Conservation (phyloP, 2,888 invertebrate species). For the Eupeodes latifasciatus region DNA sequence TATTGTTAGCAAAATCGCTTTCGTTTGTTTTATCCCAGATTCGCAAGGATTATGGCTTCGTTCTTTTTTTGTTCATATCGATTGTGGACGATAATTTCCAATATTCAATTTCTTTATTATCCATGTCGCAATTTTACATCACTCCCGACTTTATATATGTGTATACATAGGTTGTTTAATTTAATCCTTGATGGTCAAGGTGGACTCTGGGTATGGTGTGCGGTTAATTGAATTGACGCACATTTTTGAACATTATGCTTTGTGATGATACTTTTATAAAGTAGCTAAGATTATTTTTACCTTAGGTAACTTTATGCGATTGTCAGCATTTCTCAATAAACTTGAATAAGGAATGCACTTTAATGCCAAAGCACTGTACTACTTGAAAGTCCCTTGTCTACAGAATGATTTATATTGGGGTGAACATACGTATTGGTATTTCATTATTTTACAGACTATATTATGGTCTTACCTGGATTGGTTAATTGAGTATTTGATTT, state of each 20-base stretch:
- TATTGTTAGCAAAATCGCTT: not conserved
- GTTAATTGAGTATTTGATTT: not conserved
- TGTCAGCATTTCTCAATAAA: constrained; percentile 38
- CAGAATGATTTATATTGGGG: not conserved
- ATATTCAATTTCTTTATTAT: constrained; percentile 49
- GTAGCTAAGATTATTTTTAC: not conserved
- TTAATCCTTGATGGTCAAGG: constrained; percentile 19
- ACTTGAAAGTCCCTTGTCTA: not conserved
- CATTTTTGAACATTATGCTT: not conserved
- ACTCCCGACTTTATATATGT: not conserved
- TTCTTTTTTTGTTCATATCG: constrained; percentile 21
- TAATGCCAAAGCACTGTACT: not conserved
- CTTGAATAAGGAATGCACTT: constrained; percentile 23
- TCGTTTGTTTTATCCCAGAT: constrained; percentile 8
- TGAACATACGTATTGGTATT: not conserved
- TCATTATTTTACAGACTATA: not conserved
- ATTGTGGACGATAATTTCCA: constrained; percentile 67
- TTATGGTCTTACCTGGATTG: constrained; percentile 23
- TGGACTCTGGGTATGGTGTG: not conserved
- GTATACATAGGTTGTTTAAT: not conserved
- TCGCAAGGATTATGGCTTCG: constrained; percentile 55
- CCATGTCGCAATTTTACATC: constrained; percentile 23
- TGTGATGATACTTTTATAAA: not conserved
- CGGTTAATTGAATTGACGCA: constrained; percentile 15
- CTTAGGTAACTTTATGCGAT: not conserved